Evolutionary conservation across 2,888 invertebrate genomes (phyloP), one percentile per base, ranked within the genome.

Genomic region (Listrodromus nycthemerus): DNA sequence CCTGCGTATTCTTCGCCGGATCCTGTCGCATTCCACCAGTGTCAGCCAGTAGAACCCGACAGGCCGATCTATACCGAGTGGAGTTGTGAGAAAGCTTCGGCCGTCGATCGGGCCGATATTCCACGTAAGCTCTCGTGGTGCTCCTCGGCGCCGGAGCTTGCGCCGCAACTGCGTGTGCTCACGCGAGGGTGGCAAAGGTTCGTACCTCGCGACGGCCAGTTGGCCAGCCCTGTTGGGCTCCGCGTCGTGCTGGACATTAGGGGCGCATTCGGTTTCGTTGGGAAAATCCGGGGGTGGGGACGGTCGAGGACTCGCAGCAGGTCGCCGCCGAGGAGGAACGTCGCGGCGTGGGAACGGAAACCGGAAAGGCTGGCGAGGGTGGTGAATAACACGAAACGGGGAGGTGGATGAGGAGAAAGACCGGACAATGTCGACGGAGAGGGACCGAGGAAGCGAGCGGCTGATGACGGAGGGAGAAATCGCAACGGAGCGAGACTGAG

Each of bases 81-180:
- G 37, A 58, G 4, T 58, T 24, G 41, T 13, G 71, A 58, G 8
- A 37, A 37, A 70, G 41, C 41, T 58, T 21, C 41, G 58, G 41
- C 24, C n/a, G 3, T 27, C 37, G 37, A 19, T 6, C 52, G 52
- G 13, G 24, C 52, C 16, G 19, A 55, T 58, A 48, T 37, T 58
- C 55, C 10, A 73, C 77, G 71, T 66, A 66, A 67, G 67, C 71
- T 66, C 48, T 52, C 21, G 48, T 30, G 19, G 10, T 19, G 30
- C 48, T 30, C 63, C 41, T 24, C 55, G 33, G 69, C 48, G 58
- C 66, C 67, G 67, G 24, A 70, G 78, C 78, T 79, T 80, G 67
- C 58, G 65, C 75, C 55, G 8, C 55, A 21, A 24, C 55, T 10
- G 55, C 4, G 10, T 55, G 55, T 55, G 21, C 55, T 10, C 55